phyloP scores from a whole-genome alignment of 2,888 invertebrate species.

The Odontothrips loti region DNA sequence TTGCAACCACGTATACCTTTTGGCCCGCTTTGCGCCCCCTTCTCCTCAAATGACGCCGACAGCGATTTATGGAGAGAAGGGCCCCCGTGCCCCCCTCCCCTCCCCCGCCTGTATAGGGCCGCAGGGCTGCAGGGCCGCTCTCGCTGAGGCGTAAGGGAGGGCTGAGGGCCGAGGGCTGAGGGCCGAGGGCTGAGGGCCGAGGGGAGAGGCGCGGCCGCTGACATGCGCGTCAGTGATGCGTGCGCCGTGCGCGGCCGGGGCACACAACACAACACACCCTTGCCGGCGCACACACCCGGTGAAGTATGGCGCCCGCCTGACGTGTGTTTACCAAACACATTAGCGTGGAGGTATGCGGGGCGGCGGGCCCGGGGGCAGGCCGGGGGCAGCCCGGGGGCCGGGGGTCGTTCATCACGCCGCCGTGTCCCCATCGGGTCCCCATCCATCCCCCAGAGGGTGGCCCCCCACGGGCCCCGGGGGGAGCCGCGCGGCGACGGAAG shows the following conservation, averaged over 20 bases:
- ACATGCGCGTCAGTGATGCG: neutral
- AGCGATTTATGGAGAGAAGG: too few relatives aligned
- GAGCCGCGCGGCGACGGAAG: too few relatives aligned
- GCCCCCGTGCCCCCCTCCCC: too few relatives aligned
- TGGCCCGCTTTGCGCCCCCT: too few relatives aligned
- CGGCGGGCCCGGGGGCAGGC: too few relatives aligned
- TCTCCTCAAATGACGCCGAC: too few relatives aligned
- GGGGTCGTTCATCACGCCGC: neutral
- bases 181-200: too few relatives aligned
- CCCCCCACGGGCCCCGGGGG: neutral
- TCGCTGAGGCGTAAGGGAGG: neutral
- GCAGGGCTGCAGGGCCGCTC: too few relatives aligned
- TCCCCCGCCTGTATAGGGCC: too few relatives aligned
- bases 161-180: neutral
- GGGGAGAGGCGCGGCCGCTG: neutral
- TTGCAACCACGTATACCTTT: too few relatives aligned
- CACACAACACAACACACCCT: slow-evolving; percentile 17
- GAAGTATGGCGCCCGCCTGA: slow-evolving; percentile 6
- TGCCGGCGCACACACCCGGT: neutral
- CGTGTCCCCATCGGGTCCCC: neutral
- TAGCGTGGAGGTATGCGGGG: slow-evolving; percentile 6
- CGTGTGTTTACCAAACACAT: slow-evolving; percentile 25
- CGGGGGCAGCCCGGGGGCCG: too few relatives aligned
- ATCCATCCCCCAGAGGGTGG: neutral
- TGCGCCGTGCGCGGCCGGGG: neutral